Percentiles rank a stretch among this genome's conserved stretches.
These are phyloP conservation scores for Euwallacea similis DNA, from an alignment of 1,140 invertebrate species.

Conservation along the genomic window DNA sequence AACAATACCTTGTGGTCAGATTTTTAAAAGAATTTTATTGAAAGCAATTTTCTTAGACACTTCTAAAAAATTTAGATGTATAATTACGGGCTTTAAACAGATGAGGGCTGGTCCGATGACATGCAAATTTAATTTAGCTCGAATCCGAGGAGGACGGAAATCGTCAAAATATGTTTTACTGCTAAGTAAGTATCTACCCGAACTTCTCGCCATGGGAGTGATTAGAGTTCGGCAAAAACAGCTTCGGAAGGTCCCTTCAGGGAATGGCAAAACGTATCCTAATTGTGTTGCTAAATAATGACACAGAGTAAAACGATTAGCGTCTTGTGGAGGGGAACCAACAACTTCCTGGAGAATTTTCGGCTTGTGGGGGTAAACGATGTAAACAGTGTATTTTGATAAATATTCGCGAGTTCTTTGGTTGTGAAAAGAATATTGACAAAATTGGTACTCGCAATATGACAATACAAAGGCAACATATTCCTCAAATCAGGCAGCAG, in stretches of 20 bases:
- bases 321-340: no score
- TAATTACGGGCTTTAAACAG: constrained; percentile 3
- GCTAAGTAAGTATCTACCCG: constrained; percentile 1
- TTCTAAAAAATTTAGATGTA: constrained; percentile 5
- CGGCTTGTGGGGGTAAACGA: no score
- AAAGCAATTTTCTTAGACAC: no score
- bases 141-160: constrained; percentile 13
- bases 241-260: background rate
- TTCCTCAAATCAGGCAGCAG: background rate
- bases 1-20: no score
- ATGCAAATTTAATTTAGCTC: constrained; percentile 23
- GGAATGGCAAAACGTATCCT: constrained; percentile 8
- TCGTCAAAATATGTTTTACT: constrained; percentile 19
- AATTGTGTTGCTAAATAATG: constrained; percentile 16
- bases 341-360: no score
- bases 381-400: no score
- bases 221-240: constrained; percentile 18
- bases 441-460: no score
- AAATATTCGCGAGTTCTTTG: no score
- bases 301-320: constrained; percentile 1
- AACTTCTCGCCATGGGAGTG: constrained; percentile 6
- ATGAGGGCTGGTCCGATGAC: constrained; percentile 8
- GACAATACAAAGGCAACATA: no score
- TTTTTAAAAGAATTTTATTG: no score
- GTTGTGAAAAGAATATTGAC: no score